Evolutionary conservation across 2,797 vertebrate genomes (phyloP).

Genomic region (Danio aesculapii): DNA sequence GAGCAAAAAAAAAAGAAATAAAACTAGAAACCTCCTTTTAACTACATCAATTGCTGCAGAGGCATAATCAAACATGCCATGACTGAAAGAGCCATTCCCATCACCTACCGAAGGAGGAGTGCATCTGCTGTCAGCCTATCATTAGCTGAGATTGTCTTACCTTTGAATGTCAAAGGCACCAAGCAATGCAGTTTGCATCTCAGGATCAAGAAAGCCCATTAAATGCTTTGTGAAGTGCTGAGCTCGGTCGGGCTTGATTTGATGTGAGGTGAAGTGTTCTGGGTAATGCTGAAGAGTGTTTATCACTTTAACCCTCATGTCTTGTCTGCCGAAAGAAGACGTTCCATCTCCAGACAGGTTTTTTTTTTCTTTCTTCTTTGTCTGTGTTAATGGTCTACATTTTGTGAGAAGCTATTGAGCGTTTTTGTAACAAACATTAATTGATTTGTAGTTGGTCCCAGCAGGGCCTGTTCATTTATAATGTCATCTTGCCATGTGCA

Average conservation of each 20-base stretch:
- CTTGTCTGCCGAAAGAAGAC: constrained; percentile 42
- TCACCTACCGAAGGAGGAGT: constrained; percentile 55
- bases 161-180: constrained; percentile 58
- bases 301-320: constrained; percentile 37
- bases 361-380: constrained; percentile 33
- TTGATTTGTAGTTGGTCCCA: constrained; percentile 14
- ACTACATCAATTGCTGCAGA: constrained; percentile 57
- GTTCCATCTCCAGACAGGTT: constrained; percentile 27
- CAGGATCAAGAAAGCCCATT: constrained; percentile 35
- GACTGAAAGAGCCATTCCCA: constrained; percentile 56
- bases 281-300: constrained; percentile 44
- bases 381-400: constrained; percentile 24
- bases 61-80: constrained; percentile 54
- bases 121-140: constrained; percentile 55
- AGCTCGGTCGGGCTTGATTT: constrained; percentile 41
- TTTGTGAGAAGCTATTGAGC: constrained; percentile 38
- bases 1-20: constrained; percentile 40
- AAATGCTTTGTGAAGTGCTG: constrained; percentile 32
- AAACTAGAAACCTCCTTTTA: constrained; percentile 53
- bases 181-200: constrained; percentile 51
- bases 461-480: constrained; percentile 11
- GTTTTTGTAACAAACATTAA: constrained; percentile 30
- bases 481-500: constrained; percentile 1
- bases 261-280: constrained; percentile 44
- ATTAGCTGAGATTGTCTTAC: constrained; percentile 58